Conservation (phyloP, 2,113 vertebrate genomes). For the Plecotus auritus region DNA sequence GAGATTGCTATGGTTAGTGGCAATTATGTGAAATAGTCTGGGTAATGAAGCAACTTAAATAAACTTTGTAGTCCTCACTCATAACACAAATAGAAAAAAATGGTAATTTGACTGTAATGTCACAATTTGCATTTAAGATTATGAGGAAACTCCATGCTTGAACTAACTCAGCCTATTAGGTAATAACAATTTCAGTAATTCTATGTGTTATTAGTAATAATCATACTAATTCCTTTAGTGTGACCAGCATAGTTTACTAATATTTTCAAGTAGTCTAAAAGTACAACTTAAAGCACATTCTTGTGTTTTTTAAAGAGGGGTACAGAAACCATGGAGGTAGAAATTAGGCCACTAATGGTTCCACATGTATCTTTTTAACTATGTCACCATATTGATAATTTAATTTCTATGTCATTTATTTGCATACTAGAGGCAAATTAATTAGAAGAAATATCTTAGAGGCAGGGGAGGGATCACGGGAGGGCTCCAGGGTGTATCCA, state of each 20-base stretch:
- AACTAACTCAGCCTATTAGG: conserved; percentile 55
- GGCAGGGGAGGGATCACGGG: too few relatives aligned
- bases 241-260: conserved; percentile 42
- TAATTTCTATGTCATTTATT: neutral
- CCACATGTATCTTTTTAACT: neutral
- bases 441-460: too few relatives aligned
- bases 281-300: neutral
- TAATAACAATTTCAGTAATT: conserved; percentile 53
- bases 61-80: conserved; percentile 58
- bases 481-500: too few relatives aligned
- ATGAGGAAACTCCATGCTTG: conserved; percentile 41
- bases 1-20: conserved; percentile 51
- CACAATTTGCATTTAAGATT: conserved; percentile 54
- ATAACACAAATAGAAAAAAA: conserved; percentile 47
- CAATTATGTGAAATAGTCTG: conserved; percentile 70
- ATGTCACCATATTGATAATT: neutral
- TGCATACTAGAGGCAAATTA: neutral
- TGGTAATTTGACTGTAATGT: conserved; percentile 32
- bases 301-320: neutral
- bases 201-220: conserved; percentile 18
- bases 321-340: neutral
- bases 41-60: conserved; percentile 73
- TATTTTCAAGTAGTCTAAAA: conserved; percentile 19
- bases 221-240: conserved; percentile 57
- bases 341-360: neutral